These are phyloP conservation scores for Beris chalybata DNA, from an alignment of 2,888 invertebrate species.

Conservation along the genomic window DNA sequence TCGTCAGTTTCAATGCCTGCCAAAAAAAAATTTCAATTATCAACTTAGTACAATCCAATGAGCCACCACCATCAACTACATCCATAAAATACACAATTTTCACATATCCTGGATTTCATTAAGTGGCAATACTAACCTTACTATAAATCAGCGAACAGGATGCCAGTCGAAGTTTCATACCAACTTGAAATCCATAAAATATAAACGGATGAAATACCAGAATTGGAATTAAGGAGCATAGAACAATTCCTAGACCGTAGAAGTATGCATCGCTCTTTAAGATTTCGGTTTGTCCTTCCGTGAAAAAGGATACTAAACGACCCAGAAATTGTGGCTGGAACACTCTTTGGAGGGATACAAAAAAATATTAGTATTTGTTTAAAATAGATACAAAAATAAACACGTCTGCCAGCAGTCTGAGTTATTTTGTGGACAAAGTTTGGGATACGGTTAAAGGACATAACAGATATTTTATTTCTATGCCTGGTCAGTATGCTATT, in stretches of 20 bases:
- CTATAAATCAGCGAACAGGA: conserved; percentile 50
- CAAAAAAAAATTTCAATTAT: background rate
- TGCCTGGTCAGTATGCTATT: too few relatives aligned
- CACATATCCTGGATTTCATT: background rate
- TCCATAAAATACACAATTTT: background rate
- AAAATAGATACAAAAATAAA: too few relatives aligned
- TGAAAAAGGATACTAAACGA: conserved; percentile 63
- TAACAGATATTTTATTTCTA: too few relatives aligned
- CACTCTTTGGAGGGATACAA: conserved; percentile 55
- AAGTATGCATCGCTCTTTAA: conserved; percentile 61
- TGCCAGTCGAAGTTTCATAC: conserved; percentile 70
- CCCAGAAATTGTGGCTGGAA: conserved; percentile 64
- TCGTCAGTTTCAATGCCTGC: conserved; percentile 35
- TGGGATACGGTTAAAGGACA: too few relatives aligned
- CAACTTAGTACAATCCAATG: background rate
- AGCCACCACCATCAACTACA: too few relatives aligned
- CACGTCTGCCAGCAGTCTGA: too few relatives aligned
- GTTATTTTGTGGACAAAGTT: too few relatives aligned
- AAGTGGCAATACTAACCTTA: conserved; percentile 34
- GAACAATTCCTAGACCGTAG: conserved; percentile 64
- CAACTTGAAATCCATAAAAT: conserved; percentile 65
- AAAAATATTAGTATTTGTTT: background rate
- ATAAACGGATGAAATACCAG: conserved; percentile 63
- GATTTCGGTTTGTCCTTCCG: conserved; percentile 56
- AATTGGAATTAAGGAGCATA: conserved; percentile 37